Evolutionary conservation across 2,888 invertebrate genomes (phyloP), one percentile per base, ranked within the genome.

Genomic region (Brenthis hecate): DNA sequence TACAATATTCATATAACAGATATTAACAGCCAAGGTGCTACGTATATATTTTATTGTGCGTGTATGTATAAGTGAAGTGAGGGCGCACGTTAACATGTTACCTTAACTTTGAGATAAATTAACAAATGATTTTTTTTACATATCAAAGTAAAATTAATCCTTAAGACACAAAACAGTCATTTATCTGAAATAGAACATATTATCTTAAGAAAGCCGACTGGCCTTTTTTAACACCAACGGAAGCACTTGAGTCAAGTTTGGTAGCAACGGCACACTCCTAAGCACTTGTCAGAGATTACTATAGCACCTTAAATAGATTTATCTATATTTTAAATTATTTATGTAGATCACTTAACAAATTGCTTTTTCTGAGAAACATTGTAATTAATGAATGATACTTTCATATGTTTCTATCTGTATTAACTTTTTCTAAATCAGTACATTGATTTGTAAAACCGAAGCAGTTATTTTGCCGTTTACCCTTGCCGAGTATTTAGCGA

Each of bases 241-340:
- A 90, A 89, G 80, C 82, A 77, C 85, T 89, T 79, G 81, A 85
- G 78, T 76, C 74, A 77, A 79, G 78, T 80, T 79, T 81, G 79
- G 79, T 76, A 65, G 71, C 68, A 61, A 69, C 56, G 66, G 70
- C 75, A 74, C 74, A 72, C 76, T 74, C 73, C 73, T 68, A 75
- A 77, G 81, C 85, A 85, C 89, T 91, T 69, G 19, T 19, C 19
- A 19, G 86, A 91, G 89, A 90, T 91, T 84, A 84, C 77, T 81
- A 75, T 81, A 83, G 87, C 89, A 88, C 90, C 89, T 90, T 84
- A 87, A 90, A 90, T 86, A 88, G 87, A 85, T 82, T 80, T 81
- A 82, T 60, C 60, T 60, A 28, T n/a, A n/a, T 28, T 50, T 60
- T 50, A 50, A 60, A 60, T 50, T 28, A 48, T 48, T 28, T 48